Base-by-base conservation (phyloP, 2,797 vertebrate genomes). In the Sebastes alutus region DNA sequence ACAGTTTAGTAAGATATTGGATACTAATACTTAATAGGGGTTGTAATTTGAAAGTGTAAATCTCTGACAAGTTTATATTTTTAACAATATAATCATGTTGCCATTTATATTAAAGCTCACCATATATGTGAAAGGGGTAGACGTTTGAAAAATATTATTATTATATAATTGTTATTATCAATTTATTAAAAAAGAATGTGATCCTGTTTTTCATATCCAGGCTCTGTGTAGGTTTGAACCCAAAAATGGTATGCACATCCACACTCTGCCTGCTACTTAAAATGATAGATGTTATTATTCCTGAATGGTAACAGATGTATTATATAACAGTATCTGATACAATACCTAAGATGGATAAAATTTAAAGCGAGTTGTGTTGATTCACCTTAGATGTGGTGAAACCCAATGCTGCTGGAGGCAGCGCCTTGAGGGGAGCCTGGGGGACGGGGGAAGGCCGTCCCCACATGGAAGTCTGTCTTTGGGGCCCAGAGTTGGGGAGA, bases 401-500 rank as follows among this genome's bases (percentile, higher is more conserved):
- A 92, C 83, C 67, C 65, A 87, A 85, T 55, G 68, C 88, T 81
- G 71, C 46, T 59, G 58, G 27, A 83, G 38, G 68, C 78, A 77
- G 73, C 56, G 46, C 46, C 33, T 55, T 65, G 61, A 35, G 63
- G 85, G 75, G 54, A 71, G 72, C 22, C 78, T 65, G 52, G 72
- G 35, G 25, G 75, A 83, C 22, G n/a, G 60, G 56, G 63, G 65
- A 42, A 63, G 74, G 72, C 56, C 11, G 71, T 84, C 76, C 86
- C 86, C 80, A 84, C 82, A 73, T 89, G 52, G 63, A 88, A 72
- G 78, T 87, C 78, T 83, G 76, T 85, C 74, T 86, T 85, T 77
- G 91, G 80, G 93, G 94, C 92, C 93, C 75, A 2, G 35, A 76
- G 73, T 82, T 65, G 88, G 90, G 88, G 76, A 84, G 86, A 85